These are phyloP conservation scores for Australoheros scitulus DNA, from an alignment of 2,113 vertebrate genomes.

Conservation along the genomic window DNA sequence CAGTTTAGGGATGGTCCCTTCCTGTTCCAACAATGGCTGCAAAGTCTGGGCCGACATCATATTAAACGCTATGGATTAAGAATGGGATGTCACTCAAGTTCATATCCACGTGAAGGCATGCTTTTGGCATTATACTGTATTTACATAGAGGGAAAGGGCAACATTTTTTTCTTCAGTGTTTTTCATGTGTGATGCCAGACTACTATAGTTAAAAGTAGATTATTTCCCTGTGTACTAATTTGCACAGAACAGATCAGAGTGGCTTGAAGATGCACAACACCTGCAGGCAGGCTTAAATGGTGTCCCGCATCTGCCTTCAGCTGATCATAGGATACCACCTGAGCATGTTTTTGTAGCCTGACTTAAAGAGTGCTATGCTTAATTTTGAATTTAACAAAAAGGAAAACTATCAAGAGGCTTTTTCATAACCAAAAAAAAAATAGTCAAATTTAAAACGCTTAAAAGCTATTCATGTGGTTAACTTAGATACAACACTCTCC, in stretches of 20 bases:
- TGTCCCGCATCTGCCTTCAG: background rate
- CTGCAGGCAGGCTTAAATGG: background rate
- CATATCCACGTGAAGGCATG: no score
- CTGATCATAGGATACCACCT: background rate
- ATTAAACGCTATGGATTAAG: no score
- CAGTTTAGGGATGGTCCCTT: no score
- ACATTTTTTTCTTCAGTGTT: background rate
- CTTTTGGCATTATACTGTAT: no score
- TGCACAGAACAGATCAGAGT: background rate
- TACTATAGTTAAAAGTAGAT: background rate
- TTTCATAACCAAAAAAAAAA: no score
- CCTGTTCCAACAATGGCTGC: no score
- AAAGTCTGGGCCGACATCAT: no score
- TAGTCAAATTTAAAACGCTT: background rate
- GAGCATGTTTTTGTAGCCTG: background rate
- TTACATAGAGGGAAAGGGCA: background rate
- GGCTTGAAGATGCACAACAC: background rate
- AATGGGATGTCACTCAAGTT: no score
- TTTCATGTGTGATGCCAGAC: background rate
- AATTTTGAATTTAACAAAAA: background rate
- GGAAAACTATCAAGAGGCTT: background rate
- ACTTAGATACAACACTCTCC: no score
- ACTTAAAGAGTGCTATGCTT: background rate
- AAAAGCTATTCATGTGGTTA: background rate
- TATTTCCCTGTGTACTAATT: background rate